Conservation (phyloP, 2,113 vertebrate genomes). For the Argyrosomus japonicus region DNA sequence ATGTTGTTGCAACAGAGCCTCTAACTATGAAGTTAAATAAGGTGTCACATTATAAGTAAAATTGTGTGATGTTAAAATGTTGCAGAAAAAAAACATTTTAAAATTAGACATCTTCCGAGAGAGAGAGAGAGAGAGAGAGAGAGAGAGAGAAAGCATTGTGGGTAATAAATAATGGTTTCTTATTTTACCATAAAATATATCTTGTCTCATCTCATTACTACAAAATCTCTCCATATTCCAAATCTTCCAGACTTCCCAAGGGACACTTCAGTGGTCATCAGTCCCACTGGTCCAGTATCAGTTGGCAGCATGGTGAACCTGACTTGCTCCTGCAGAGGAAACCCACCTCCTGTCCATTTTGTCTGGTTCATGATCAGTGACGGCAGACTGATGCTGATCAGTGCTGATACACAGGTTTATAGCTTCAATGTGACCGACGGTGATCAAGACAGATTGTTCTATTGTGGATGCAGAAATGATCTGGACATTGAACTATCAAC, state of each 20-base stretch:
- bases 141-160: no score
- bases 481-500: conserved; percentile 4
- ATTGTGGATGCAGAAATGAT: conserved; percentile 36
- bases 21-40: no score
- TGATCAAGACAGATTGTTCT: conserved; percentile 26
- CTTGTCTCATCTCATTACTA: not conserved
- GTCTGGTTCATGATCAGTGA: conserved; percentile 37
- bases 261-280: conserved; percentile 7
- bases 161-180: no score
- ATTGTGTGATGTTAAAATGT: no score
- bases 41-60: no score
- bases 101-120: no score
- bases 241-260: conserved; percentile 34
- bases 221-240: not conserved
- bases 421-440: conserved; percentile 4
- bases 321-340: conserved; percentile 49
- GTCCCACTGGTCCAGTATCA: conserved; percentile 23
- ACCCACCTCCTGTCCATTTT: conserved; percentile 30
- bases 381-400: conserved; percentile 13
- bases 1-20: no score
- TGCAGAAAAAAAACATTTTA: no score
- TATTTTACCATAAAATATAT: not conserved
- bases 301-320: conserved; percentile 47
- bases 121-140: no score
- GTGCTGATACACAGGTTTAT: not conserved